Evolutionary conservation across 2,888 invertebrate genomes (phyloP).

Genomic region (Drosophila limbata): DNA sequence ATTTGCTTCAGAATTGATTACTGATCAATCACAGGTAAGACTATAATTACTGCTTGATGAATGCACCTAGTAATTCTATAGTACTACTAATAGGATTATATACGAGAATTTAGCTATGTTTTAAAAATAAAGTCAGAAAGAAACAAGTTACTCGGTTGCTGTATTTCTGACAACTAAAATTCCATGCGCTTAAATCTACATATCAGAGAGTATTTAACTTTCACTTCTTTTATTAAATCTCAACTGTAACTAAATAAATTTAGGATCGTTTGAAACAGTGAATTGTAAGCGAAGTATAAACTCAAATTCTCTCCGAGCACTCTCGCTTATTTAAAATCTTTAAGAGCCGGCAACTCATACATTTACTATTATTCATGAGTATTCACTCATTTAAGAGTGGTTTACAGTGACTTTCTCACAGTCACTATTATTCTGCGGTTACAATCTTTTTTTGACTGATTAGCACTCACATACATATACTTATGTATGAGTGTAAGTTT

Average conservation of each 20-base stretch:
- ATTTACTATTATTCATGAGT: conserved; percentile 16
- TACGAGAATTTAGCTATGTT: too few species aligned
- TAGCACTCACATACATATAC: conserved; percentile 39
- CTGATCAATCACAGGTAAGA: too few species aligned
- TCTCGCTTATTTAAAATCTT: neutral
- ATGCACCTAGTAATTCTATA: too few species aligned
- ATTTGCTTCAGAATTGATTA: too few species aligned
- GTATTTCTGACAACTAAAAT: too few species aligned
- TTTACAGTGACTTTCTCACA: conserved; percentile 69
- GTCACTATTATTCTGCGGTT: conserved; percentile 63
- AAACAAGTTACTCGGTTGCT: neutral
- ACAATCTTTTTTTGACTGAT: conserved; percentile 68
- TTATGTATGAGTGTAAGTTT: conserved; percentile 7
- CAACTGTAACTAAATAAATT: too few species aligned
- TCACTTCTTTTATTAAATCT: too few species aligned
- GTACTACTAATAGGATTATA: too few species aligned
- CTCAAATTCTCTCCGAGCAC: neutral
- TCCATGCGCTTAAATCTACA: too few species aligned
- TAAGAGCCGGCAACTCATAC: conserved; percentile 20
- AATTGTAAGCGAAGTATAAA: neutral
- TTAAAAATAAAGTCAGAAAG: neutral
- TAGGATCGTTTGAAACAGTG: too few species aligned
- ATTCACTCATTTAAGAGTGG: conserved; percentile 32
- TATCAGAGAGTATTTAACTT: neutral
- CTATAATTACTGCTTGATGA: too few species aligned